Evolutionary conservation across 2,888 invertebrate genomes (phyloP), one percentile per base, ranked within the genome.

Genomic region (Xanthia togata): DNA sequence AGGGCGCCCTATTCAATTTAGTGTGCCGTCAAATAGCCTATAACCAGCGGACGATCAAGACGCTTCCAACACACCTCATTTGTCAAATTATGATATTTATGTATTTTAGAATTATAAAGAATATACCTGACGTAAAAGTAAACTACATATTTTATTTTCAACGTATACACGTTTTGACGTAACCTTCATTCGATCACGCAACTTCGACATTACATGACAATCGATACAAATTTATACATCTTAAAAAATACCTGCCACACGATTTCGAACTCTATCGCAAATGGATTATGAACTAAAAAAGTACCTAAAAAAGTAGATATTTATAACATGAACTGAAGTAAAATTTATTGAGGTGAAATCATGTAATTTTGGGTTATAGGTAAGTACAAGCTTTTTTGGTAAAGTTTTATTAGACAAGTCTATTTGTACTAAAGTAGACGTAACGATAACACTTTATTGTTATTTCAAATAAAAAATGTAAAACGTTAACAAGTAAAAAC

Each of bases 101-200:
- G 31, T 31, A 31, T 1, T 31, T 31, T 31, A 31, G 31, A 31
- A 50, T 31, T 67, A 75, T 53, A n/a, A 74, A 60, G 23, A 68
- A 59, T 17, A 47, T 20, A 67, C 14, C 20, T 17, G 35, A 1
- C 23, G 0, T 67, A 35, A 70, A 62, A 70, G 23, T 31, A 78
- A 81, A 65, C 55, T 35, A 70, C 14, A 57, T 20, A 79, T 55
- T 76, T 76, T 82, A 44, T 31, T 60, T 64, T 31, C 55, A 81
- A 41, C n/a, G 76, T 77, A 78, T 41, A 41, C 53, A 74, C 14
- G 17, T 50, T 81, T 74, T 75, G 81, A 82, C 75, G 73, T 75
- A 84, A 84, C 82, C 83, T 87, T 80, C 73, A 60, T 20, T 35
- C 35, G 35, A 73, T 76, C 90, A 90, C 90, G 90, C 90, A 72